Evolutionary conservation across 2,797 vertebrate species (phyloP).

Genomic region (Remorina albescens): DNA sequence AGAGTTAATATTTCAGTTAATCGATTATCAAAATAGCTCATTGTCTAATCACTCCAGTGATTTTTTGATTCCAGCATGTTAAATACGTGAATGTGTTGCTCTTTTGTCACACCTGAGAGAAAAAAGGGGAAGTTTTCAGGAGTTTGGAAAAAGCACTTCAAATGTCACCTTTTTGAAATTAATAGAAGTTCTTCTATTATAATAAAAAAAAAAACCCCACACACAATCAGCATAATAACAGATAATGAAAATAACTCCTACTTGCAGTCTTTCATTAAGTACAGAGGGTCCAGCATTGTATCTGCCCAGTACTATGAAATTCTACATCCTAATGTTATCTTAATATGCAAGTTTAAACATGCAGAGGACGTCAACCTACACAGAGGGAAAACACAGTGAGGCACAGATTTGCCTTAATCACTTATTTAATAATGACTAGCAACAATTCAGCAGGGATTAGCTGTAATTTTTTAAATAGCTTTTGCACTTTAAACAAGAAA

Average conservation of each 20-base stretch:
- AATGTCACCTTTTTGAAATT: not conserved
- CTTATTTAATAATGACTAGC: slow-evolving; percentile 23
- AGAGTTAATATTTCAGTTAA: not conserved
- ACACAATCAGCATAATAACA: not conserved
- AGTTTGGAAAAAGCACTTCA: not conserved
- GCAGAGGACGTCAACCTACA: not conserved
- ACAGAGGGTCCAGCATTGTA: not conserved
- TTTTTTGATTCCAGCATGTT: not conserved
- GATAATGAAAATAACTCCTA: not conserved
- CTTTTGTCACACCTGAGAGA: not conserved
- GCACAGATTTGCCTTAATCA: slow-evolving; percentile 33
- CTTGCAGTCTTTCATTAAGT: slow-evolving; percentile 1
- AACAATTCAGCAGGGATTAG: slow-evolving; percentile 14
- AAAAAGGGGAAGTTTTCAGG: too few species aligned
- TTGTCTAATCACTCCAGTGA: not conserved
- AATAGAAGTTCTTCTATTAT: too few species aligned
- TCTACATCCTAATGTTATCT: not conserved
- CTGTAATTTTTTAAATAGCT: slow-evolving; percentile 1
- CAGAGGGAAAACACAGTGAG: slow-evolving; percentile 14
- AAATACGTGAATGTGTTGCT: not conserved
- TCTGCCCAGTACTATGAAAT: not conserved
- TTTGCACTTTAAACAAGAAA: not conserved
- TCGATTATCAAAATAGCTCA: not conserved
- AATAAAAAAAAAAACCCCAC: not conserved
- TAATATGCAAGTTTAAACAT: slow-evolving; percentile 14